Evolutionary conservation across 2,888 invertebrate genomes (phyloP).

Genomic region (Drosophila cognata): DNA sequence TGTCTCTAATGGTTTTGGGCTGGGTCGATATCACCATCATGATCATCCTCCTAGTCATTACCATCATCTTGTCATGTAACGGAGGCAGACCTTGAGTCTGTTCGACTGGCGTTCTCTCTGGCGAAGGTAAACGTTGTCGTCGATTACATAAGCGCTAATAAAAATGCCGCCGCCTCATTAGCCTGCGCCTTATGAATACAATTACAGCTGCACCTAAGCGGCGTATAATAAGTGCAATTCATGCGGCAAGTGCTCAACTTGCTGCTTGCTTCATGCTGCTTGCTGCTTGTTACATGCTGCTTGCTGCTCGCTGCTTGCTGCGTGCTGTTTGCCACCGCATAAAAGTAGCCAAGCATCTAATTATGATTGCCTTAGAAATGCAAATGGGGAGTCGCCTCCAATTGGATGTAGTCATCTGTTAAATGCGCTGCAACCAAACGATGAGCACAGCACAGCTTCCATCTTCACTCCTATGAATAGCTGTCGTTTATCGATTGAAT

Average conservation of each 20-base stretch:
- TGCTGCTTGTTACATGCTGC: neutral
- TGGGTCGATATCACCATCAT: slow-evolving; percentile 37
- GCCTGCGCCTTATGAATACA: slow-evolving; percentile 54
- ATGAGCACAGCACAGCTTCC: neutral
- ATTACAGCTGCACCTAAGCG: slow-evolving; percentile 45
- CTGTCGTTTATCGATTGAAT: slow-evolving; percentile 3
- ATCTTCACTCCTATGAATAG: neutral
- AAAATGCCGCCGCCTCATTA: slow-evolving; percentile 71
- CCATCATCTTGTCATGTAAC: slow-evolving; percentile 21
- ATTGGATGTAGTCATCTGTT: slow-evolving; percentile 15
- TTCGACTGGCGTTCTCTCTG: slow-evolving; percentile 51
- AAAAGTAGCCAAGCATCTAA: slow-evolving; percentile 52
- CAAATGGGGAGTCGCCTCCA: slow-evolving; percentile 23
- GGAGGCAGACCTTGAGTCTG: slow-evolving; percentile 50
- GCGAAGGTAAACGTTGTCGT: slow-evolving; percentile 58
- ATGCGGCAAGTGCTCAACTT: slow-evolving; percentile 55
- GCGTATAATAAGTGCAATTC: slow-evolving; percentile 68
- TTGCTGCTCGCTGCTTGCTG: neutral
- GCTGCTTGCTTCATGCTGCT: neutral
- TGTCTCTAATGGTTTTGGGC: slow-evolving; percentile 64
- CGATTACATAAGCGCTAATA: slow-evolving; percentile 68
- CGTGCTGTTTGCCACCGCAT: slow-evolving; percentile 2
- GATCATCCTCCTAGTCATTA: slow-evolving; percentile 2
- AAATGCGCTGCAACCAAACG: slow-evolving; percentile 9
- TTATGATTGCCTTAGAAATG: slow-evolving; percentile 51